phyloP scores from a whole-genome alignment of 1,140 invertebrate genomes.

The Trialeurodes vaporariorum region DNA sequence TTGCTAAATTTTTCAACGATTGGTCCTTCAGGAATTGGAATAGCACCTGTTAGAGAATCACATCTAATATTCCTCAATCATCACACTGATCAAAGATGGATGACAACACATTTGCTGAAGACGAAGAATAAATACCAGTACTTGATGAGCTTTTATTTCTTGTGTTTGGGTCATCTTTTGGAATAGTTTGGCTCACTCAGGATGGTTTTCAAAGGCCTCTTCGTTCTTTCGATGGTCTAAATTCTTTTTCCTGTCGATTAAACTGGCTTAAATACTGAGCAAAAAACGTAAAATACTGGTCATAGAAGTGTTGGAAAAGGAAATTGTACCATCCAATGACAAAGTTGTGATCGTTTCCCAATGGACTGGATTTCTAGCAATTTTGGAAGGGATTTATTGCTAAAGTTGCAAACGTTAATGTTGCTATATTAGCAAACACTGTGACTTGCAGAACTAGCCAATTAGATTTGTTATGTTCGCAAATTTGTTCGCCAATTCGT shows the following conservation, averaged over 20 bases:
- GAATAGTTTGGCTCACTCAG: constrained; percentile 38
- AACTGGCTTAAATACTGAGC: too few relatives aligned
- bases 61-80: constrained; percentile 39
- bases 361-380: constrained; percentile 62
- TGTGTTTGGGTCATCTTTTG: constrained; percentile 44
- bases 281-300: too few relatives aligned
- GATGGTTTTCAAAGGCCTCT: constrained; percentile 34
- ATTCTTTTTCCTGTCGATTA: too few relatives aligned
- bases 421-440: too few relatives aligned
- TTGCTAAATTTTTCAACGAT: constrained; percentile 64
- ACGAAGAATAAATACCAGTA: constrained; percentile 69
- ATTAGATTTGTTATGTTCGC: too few relatives aligned
- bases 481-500: too few relatives aligned
- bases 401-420: too few relatives aligned
- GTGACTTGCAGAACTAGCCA: too few relatives aligned
- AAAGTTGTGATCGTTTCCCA: constrained; percentile 79
- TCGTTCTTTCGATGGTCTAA: too few relatives aligned
- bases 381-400: constrained; percentile 51
- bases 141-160: constrained; percentile 56
- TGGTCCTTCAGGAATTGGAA: constrained; percentile 42
- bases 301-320: constrained; percentile 43
- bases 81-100: constrained; percentile 58
- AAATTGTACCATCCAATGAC: constrained; percentile 43
- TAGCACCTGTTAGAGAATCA: constrained; percentile 51
- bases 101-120: constrained; percentile 82